phyloP scores from a whole-genome alignment of 2,113 vertebrate species.

The Dicentrarchus labrax region DNA sequence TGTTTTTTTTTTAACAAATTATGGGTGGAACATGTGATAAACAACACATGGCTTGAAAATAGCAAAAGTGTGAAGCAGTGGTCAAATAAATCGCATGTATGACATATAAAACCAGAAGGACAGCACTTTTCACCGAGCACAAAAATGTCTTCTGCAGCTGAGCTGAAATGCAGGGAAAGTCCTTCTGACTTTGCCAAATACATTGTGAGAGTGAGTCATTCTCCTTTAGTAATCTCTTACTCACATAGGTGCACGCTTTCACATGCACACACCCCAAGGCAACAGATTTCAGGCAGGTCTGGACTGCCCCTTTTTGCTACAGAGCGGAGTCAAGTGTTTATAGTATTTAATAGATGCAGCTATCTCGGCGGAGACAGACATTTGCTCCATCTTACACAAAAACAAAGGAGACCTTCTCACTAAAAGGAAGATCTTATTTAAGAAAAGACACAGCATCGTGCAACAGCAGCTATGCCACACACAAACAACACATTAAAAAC shows the following conservation, averaged over 20 bases:
- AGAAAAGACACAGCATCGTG: neutral
- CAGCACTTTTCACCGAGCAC: constrained; percentile 35
- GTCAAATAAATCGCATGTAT: constrained; percentile 51
- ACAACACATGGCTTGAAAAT: constrained; percentile 59
- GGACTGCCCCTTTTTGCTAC: constrained; percentile 64
- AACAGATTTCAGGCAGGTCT: constrained; percentile 81
- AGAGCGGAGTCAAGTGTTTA: constrained; percentile 63
- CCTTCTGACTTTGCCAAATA: constrained; percentile 75
- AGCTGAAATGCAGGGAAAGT: constrained; percentile 71
- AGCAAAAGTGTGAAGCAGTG: constrained; percentile 47
- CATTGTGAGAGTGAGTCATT: constrained; percentile 72
- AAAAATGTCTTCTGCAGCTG: constrained; percentile 58
- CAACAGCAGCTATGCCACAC: constrained; percentile 5
- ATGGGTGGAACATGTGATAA: constrained; percentile 56
- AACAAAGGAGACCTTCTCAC: constrained; percentile 32
- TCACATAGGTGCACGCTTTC: constrained; percentile 66
- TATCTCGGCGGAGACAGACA: constrained; percentile 20
- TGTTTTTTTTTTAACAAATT: constrained; percentile 21
- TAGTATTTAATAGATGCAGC: constrained; percentile 60
- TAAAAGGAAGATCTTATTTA: neutral
- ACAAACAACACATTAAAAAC: neutral
- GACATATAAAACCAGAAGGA: constrained; percentile 50
- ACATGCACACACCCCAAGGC: constrained; percentile 67
- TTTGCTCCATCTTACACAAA: constrained; percentile 20
- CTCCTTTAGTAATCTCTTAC: constrained; percentile 68